Conservation (phyloP, 2,113 vertebrate species). For the Alligator sinensis region DNA sequence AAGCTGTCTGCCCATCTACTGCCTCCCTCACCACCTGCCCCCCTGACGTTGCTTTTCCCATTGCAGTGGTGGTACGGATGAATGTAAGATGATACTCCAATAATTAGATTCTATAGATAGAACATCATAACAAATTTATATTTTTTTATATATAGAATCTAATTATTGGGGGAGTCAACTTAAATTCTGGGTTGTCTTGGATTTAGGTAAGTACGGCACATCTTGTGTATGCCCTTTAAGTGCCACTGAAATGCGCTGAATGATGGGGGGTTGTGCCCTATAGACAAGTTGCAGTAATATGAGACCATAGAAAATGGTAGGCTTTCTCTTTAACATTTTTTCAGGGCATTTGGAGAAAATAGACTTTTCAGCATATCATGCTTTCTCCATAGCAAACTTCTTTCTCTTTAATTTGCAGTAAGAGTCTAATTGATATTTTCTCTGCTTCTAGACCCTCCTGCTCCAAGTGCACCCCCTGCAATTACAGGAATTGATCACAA, state of each 20-base stretch:
- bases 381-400: neutral
- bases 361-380: neutral
- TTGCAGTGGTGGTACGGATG: too few species aligned
- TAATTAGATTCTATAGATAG: too few species aligned
- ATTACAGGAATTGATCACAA: slow-evolving; percentile 63
- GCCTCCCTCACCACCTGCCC: too few species aligned
- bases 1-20: too few species aligned
- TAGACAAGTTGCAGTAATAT: neutral
- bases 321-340: neutral
- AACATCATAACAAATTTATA: too few species aligned
- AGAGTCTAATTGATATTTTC: neutral
- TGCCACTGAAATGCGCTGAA: neutral
- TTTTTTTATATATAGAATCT: too few species aligned
- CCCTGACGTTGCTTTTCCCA: too few species aligned
- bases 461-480: slow-evolving; percentile 31
- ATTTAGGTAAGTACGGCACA: too few species aligned
- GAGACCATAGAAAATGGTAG: neutral
- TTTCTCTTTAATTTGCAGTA: neutral
- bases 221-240: neutral
- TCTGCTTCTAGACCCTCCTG: slow-evolving; percentile 80
- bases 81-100: too few species aligned
- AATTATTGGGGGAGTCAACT: too few species aligned
- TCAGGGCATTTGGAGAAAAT: neutral
- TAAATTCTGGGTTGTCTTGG: too few species aligned
- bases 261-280: neutral